These are phyloP conservation scores for Sphenodon punctatus DNA, from an alignment of 2,797 vertebrate species.

Conservation along the genomic window DNA sequence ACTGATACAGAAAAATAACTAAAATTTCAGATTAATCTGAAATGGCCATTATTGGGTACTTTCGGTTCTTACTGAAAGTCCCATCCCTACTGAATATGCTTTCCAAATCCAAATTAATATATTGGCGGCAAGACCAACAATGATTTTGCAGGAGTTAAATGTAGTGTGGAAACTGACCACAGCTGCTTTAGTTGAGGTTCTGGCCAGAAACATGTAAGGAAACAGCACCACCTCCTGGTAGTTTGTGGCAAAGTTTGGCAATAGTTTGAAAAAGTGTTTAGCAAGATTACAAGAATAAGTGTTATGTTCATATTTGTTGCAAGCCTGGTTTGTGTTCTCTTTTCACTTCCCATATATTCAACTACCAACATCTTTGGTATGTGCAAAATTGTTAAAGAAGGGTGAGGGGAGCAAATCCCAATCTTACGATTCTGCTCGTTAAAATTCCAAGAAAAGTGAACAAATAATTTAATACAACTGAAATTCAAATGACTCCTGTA, in stretches of 20 bases:
- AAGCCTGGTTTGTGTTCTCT: background rate
- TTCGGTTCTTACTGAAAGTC: too few species aligned
- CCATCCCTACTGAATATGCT: too few species aligned
- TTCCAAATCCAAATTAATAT: fast-evolving
- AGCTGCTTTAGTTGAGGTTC: background rate
- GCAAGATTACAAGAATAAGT: background rate
- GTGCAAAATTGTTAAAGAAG: background rate
- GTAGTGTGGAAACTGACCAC: background rate
- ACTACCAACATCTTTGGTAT: background rate
- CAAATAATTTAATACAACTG: background rate
- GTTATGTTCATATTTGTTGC: background rate
- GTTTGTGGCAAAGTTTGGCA: fast-evolving
- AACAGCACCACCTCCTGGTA: conserved; percentile 72
- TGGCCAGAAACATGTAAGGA: conserved; percentile 16
- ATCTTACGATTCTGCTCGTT: background rate
- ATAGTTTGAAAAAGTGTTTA: too few species aligned
- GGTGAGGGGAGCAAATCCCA: background rate
- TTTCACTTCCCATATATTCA: background rate
- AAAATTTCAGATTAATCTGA: too few species aligned
- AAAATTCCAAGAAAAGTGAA: background rate
- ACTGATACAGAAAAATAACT: too few species aligned
- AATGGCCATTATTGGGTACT: too few species aligned
- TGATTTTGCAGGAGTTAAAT: background rate
- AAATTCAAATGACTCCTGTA: fast-evolving
- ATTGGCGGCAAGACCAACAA: background rate